These are phyloP conservation scores for Catocala sponsa DNA, from an alignment of 2,888 invertebrate species.

Conservation along the genomic window DNA sequence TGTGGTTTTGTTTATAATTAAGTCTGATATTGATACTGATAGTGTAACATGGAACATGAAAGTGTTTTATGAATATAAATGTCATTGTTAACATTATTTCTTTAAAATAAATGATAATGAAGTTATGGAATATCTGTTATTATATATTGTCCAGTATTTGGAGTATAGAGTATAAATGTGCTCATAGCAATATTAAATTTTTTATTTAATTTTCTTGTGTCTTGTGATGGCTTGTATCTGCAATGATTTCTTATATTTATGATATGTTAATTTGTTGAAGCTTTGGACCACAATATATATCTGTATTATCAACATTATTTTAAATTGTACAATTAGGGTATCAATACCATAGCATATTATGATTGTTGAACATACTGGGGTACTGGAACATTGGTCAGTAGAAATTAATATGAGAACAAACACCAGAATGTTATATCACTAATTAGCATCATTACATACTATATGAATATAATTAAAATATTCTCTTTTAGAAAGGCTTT, in stretches of 20 bases:
- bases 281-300: not conserved
- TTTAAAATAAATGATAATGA: constrained; percentile 25
- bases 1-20: constrained; percentile 63
- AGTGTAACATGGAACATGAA: constrained; percentile 49
- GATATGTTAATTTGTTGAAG: constrained; percentile 1
- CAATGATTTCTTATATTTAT: constrained; percentile 21
- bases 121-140: constrained; percentile 29
- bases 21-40: constrained; percentile 70
- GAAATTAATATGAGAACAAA: too few species aligned
- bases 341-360: too few species aligned
- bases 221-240: constrained; percentile 35
- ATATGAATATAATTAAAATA: too few species aligned
- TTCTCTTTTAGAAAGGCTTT: too few species aligned
- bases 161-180: constrained; percentile 24
- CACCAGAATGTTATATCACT: too few species aligned
- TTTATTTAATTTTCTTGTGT: constrained; percentile 18
- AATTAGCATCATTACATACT: too few species aligned
- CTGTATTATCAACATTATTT: too few species aligned
- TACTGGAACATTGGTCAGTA: too few species aligned
- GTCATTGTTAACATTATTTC: constrained; percentile 47
- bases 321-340: too few species aligned
- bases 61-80: constrained; percentile 42
- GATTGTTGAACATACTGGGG: too few species aligned
- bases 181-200: constrained; percentile 32
- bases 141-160: constrained; percentile 35